phyloP scores from a whole-genome alignment of 2,888 invertebrate species.

The Drosophila subquinaria region DNA sequence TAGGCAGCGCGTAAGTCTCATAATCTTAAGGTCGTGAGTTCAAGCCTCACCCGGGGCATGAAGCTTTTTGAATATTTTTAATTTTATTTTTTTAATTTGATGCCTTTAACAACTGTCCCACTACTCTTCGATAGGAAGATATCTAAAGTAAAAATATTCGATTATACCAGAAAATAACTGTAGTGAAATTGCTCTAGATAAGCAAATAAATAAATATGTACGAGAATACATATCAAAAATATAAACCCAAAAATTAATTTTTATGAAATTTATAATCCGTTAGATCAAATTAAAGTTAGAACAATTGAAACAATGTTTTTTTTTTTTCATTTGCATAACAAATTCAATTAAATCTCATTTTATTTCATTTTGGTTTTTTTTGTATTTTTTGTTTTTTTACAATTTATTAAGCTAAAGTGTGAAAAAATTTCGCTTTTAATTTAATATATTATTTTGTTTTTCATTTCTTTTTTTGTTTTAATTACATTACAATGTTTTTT shows the following conservation, averaged over 20 bases:
- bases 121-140: too few species aligned
- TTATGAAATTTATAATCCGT: background rate
- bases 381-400: conserved; percentile 82
- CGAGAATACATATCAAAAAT: too few species aligned
- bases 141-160: too few species aligned
- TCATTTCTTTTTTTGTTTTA: conserved; percentile 59
- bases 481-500: conserved; percentile 76
- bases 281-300: too few species aligned
- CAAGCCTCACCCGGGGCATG: conserved; percentile 76
- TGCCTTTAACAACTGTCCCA: too few species aligned
- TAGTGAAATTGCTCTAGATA: background rate
- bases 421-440: conserved; percentile 86
- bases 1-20: conserved; percentile 86
- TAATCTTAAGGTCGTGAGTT: conserved; percentile 86
- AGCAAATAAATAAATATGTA: background rate
- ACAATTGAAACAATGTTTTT: conserved; percentile 3
- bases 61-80: conserved; percentile 52
- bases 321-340: conserved; percentile 85
- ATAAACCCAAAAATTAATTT: background rate
- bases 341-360: conserved; percentile 86
- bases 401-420: conserved; percentile 86
- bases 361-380: conserved; percentile 83
- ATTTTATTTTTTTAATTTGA: background rate
- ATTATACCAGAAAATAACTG: background rate
- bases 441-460: conserved; percentile 72